Base-by-base conservation (phyloP, 2,797 vertebrate species). In the Botia kubotai region DNA sequence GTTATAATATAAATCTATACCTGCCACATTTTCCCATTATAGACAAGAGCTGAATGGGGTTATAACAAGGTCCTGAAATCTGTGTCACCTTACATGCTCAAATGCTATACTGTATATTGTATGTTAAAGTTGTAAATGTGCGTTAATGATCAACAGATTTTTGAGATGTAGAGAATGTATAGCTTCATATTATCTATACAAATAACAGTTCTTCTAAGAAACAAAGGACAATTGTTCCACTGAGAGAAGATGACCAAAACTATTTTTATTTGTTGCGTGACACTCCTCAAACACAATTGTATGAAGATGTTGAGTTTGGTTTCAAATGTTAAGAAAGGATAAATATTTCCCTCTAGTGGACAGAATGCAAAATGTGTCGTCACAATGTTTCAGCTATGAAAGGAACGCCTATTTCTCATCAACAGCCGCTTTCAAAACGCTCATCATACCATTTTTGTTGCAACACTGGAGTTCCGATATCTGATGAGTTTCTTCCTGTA, bases 381-480 rank as follows among this genome's bases (percentile, higher is more conserved):
- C 11, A 23, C 1, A 55, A 52, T 2, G 14, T 60, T 19, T 33
- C 19, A 52, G n/a, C 26, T 26, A 48, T 58, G 16, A 70, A 19
- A 78, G 23, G 17, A 48, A 21, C 0, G 3, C 11, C 2, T 53
- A 36, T n/a, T 57, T 76, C 73, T 36, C 63, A 57, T 19, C 53
- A 46, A 4, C 75, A 57, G 36, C 48, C 36, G 26, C 39, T 69
- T 48, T 77, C 17, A 19, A 43, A 33, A 78, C 58, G 53, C 48
- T 77, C 65, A 77, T 50, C 66, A 33, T 69, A 69, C 36, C 75
- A 69, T 58, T 77, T 68, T 2, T 21, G 19, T 55, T 53, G 26
- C 10, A 68, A 53, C 52, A 46, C 33, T 33, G 33, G 4, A 3
- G 33, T 33, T 33, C 33, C 17, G 0, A 19, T 3, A 66, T 10